Base-by-base conservation (phyloP, 2,888 invertebrate genomes). In the Synanthedon myopaeformis region DNA sequence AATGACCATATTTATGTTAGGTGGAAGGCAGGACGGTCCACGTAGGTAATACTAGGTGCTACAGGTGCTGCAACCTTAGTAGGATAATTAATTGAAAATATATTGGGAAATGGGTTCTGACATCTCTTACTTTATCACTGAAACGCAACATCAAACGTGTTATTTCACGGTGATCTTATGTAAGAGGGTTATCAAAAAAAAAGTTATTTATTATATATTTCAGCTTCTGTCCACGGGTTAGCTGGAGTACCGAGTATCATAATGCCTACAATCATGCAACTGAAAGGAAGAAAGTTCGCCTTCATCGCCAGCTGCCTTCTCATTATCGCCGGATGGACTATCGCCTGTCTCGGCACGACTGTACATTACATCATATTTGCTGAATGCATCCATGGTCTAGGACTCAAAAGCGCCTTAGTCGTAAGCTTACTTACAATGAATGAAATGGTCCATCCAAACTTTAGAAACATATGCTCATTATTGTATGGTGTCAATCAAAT, bases 141-240 rank as follows among this genome's bases (percentile, higher is more conserved):
- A 10, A 35, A 28, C 0, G 8, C 28, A 8, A 35, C 35, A 35
- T 0, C 35, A 10, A 10, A 35, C 35, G 35, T 35, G 2, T 35
- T 35, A 10, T 35, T 35, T 35, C 35, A 28, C 8, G 28, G n/a
- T n/a, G n/a, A 2, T 35, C 10, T 35, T 35, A 8, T 23, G 23
- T 23, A 23, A 4, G 23, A 23, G n/a, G n/a, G n/a, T n/a, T n/a
- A n/a, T n/a, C n/a, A n/a, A n/a, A n/a, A n/a, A n/a, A n/a, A n/a
- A n/a, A n/a, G n/a, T n/a, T n/a, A n/a, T n/a, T n/a, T n/a, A n/a
- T n/a, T n/a, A n/a, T n/a, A n/a, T n/a, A n/a, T 64, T 66, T 2
- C 61, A 65, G 65, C 61, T 8, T 63, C 65, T 0, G 56, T 62
- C 1, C 61, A 66, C 42, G 66, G 66, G 4, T 45, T 65, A 1